These are phyloP conservation scores for Orthosia incerta DNA, from an alignment of 2,888 invertebrate species.

Conservation along the genomic window DNA sequence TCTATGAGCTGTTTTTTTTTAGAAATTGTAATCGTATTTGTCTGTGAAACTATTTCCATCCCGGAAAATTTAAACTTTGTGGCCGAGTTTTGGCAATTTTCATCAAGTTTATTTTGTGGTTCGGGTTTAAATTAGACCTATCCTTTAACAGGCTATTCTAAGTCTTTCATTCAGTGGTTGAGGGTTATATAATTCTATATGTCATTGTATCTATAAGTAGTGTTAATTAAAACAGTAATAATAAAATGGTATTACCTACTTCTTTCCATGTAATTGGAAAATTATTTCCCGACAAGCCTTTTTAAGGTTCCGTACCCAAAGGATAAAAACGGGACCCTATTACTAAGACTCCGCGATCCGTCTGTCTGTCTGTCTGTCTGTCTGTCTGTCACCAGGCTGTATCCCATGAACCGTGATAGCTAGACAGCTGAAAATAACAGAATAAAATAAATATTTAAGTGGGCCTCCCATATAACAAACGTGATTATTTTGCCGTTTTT, in stretches of 20 bases:
- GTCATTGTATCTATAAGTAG: not conserved
- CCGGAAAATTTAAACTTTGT: conserved; percentile 12
- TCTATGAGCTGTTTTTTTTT: not conserved
- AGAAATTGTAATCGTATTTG: not conserved
- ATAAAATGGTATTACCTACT: not conserved
- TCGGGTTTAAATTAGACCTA: not conserved
- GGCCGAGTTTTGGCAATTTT: conserved; percentile 14
- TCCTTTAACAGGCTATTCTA: not conserved
- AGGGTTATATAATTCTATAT: not conserved
- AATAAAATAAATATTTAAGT: too few relatives aligned
- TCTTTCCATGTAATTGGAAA: not conserved
- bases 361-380: too few relatives aligned
- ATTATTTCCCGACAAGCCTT: not conserved
- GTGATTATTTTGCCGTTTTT: too few relatives aligned
- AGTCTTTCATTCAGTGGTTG: not conserved
- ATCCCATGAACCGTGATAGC: too few relatives aligned
- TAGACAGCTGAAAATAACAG: too few relatives aligned
- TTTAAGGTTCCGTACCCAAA: too few relatives aligned
- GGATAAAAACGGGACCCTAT: too few relatives aligned
- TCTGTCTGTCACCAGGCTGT: too few relatives aligned
- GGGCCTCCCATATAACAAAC: too few relatives aligned
- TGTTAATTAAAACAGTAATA: not conserved
- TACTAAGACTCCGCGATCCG: too few relatives aligned
- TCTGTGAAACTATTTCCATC: conserved; percentile 6
- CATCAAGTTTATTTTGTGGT: conserved; percentile 18